phyloP scores from a whole-genome alignment of 2,797 vertebrate species.

The Myioborus melanocephalus region DNA sequence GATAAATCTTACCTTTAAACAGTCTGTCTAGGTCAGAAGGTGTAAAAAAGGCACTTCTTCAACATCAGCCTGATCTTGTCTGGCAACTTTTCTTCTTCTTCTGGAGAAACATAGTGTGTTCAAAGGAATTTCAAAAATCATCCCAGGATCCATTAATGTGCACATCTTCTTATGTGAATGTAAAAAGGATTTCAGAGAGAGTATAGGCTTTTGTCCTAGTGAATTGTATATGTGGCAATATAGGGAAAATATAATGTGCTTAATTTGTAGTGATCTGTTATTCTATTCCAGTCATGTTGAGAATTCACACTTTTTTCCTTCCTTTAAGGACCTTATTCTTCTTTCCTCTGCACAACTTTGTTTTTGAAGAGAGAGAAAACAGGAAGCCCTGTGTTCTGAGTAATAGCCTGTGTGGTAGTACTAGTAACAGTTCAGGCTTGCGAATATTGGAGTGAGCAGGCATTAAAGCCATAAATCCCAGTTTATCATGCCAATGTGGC shows the following conservation, averaged over 20 bases:
- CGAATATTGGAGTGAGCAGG: neutral
- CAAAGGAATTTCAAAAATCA: slow-evolving; percentile 5
- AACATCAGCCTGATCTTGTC: slow-evolving; percentile 18
- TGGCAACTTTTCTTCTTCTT: slow-evolving; percentile 23
- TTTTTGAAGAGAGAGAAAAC: neutral
- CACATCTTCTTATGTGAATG: neutral
- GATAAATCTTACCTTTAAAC: neutral
- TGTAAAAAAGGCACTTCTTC: slow-evolving; percentile 27
- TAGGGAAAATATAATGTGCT: slow-evolving; percentile 39
- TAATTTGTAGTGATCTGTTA: slow-evolving; percentile 38
- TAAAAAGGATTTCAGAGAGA: slow-evolving; percentile 51
- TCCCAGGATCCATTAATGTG: neutral
- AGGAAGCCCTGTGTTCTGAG: neutral
- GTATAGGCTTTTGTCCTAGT: slow-evolving; percentile 39
- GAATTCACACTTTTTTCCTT: neutral
- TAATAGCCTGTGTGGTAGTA: neutral
- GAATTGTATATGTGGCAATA: slow-evolving; percentile 35
- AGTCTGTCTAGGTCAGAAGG: slow-evolving; percentile 10
- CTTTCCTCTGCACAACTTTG: neutral
- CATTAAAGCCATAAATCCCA: neutral
- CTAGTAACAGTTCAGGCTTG: neutral
- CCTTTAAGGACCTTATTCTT: slow-evolving; percentile 10
- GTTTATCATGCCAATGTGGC: neutral
- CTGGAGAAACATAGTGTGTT: neutral
- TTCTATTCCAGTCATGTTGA: neutral